Conservation (phyloP, 2,113 vertebrate genomes). For the Festucalex cinctus region DNA sequence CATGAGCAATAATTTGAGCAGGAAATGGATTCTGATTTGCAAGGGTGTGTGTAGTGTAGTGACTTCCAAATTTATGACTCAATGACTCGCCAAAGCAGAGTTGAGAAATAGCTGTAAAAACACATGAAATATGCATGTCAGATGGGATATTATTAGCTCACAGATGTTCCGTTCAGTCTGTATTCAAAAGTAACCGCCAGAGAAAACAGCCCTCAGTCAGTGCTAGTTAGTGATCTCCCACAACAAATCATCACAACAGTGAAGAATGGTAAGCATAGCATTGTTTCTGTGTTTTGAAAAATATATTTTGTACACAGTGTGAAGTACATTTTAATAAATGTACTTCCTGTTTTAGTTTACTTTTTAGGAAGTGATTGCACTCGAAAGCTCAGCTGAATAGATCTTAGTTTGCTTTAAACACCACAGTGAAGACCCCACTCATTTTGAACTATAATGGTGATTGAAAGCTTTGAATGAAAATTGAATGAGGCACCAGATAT, state of each 20-base stretch:
- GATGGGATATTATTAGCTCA: slow-evolving; percentile 65
- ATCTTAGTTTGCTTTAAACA: slow-evolving; percentile 8
- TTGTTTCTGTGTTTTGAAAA: background rate
- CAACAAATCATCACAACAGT: slow-evolving; percentile 10
- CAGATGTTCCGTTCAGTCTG: slow-evolving; percentile 62
- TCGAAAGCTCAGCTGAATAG: slow-evolving; percentile 24
- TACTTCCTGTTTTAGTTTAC: background rate
- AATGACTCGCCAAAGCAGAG: slow-evolving; percentile 63
- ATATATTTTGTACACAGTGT: background rate
- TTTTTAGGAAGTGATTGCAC: slow-evolving; percentile 1
- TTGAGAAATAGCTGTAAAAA: slow-evolving; percentile 70
- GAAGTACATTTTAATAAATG: background rate
- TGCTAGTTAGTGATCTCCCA: slow-evolving; percentile 27
- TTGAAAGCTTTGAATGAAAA: slow-evolving; percentile 30
- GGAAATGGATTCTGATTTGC: slow-evolving; percentile 69
- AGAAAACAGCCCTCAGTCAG: slow-evolving; percentile 31
- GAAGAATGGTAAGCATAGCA: slow-evolving; percentile 9
- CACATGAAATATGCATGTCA: slow-evolving; percentile 72
- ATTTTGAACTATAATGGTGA: slow-evolving; percentile 22
- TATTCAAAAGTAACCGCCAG: slow-evolving; percentile 54
- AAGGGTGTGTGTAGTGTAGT: slow-evolving; percentile 57
- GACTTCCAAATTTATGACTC: slow-evolving; percentile 65
- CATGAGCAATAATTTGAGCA: slow-evolving; percentile 68
- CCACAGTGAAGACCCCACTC: slow-evolving; percentile 12
- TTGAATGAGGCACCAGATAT: slow-evolving; percentile 28